Conservation (phyloP, 2,888 invertebrate species). For the Tiliacea citrago region DNA sequence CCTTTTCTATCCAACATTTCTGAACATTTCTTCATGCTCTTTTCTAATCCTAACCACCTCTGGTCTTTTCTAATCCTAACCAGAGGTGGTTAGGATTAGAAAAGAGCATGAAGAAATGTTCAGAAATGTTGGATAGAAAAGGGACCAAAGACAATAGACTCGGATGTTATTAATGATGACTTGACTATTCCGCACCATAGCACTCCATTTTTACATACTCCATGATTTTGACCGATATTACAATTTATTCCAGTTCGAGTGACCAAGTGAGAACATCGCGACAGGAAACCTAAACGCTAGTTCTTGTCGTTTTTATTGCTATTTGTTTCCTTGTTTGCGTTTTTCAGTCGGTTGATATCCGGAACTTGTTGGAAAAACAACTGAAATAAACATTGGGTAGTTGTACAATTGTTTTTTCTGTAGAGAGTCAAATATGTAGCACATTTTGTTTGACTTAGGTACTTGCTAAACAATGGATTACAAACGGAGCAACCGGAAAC, state of each 20-base stretch:
- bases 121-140: background rate
- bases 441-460: background rate
- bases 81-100: background rate
- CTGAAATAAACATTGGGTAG: conserved; percentile 32
- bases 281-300: conserved; percentile 80
- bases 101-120: background rate
- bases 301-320: conserved; percentile 80
- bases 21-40: background rate
- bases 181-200: background rate
- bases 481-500: background rate
- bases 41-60: background rate
- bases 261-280: conserved; percentile 75
- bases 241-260: conserved; percentile 73
- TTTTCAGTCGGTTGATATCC: conserved; percentile 56
- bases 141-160: background rate
- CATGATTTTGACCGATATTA: conserved; percentile 67
- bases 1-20: background rate
- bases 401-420: conserved; percentile 9
- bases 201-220: conserved; percentile 44
- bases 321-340: conserved; percentile 80
- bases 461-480: background rate
- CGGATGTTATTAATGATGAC: background rate
- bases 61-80: too few species aligned
- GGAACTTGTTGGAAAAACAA: conserved; percentile 53
- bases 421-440: background rate